phyloP scores from a whole-genome alignment of 2,888 invertebrate genomes.

The Odiellus spinosus region DNA sequence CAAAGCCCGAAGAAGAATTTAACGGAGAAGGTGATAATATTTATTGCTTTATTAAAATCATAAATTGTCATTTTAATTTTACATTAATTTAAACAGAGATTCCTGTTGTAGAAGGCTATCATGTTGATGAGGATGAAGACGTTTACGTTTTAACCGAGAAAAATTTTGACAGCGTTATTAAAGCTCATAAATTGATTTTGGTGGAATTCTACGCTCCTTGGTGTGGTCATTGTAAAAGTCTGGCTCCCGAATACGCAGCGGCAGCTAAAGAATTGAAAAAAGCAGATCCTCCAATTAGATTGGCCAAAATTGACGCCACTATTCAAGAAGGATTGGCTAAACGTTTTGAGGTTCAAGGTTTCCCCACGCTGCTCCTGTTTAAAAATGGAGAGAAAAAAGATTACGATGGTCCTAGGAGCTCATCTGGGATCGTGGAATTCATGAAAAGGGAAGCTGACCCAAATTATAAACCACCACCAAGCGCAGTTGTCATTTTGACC shows the following conservation, averaged over 20 bases:
- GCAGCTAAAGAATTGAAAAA: slow-evolving; percentile 28
- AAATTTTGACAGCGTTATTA: too few relatives aligned
- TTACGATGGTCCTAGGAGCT: slow-evolving; percentile 30
- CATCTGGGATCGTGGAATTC: slow-evolving; percentile 35
- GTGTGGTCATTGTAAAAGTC: slow-evolving; percentile 42
- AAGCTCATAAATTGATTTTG: too few relatives aligned
- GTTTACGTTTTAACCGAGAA: too few relatives aligned
- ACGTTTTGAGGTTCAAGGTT: slow-evolving; percentile 34
- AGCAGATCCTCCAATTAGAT: slow-evolving; percentile 25
- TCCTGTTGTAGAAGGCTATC: too few relatives aligned
- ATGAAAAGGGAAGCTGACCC: slow-evolving; percentile 36
- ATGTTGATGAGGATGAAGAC: too few relatives aligned
- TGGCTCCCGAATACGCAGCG: slow-evolving; percentile 37
- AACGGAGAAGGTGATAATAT: too few relatives aligned
- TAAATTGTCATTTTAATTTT: too few relatives aligned
- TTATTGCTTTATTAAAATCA: too few relatives aligned
- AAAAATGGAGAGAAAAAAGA: slow-evolving; percentile 29
- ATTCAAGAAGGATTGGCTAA: slow-evolving; percentile 32
- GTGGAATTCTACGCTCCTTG: too few relatives aligned
- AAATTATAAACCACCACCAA: slow-evolving; percentile 39
- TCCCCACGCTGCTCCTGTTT: slow-evolving; percentile 40
- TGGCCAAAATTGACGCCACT: slow-evolving; percentile 38
- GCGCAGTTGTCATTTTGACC: slow-evolving; percentile 35
- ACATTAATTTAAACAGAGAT: too few relatives aligned
- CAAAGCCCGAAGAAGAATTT: too few relatives aligned